These are phyloP conservation scores for Paratilapia polleni DNA, from an alignment of 2,113 vertebrate genomes.

Conservation along the genomic window DNA sequence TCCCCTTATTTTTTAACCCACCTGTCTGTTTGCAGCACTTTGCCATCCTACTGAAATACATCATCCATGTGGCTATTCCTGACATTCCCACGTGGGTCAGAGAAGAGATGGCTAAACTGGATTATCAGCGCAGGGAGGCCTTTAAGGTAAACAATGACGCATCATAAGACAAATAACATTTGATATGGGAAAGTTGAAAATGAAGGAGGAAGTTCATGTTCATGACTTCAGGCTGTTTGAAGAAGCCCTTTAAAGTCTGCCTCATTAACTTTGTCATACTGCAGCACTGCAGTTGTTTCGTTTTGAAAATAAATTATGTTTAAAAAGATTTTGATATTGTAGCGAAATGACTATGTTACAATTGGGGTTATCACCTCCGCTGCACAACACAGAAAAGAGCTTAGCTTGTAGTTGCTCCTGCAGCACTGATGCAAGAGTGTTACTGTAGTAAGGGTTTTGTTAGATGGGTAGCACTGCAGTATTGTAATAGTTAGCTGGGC, in stretches of 20 bases:
- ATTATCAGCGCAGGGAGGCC: conserved; percentile 93
- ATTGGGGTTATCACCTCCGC: neutral
- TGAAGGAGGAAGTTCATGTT: neutral
- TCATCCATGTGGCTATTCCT: conserved; percentile 93
- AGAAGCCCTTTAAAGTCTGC: neutral
- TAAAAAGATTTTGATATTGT: neutral
- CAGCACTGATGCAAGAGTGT: neutral
- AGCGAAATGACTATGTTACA: neutral
- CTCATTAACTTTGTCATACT: neutral
- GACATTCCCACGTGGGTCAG: conserved; percentile 93
- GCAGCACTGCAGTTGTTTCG: neutral
- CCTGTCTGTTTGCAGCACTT: conserved; percentile 84
- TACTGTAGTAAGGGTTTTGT: conserved; percentile 25
- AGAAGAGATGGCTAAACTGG: conserved; percentile 96
- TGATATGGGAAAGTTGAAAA: neutral
- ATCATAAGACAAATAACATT: neutral
- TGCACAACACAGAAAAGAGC: neutral
- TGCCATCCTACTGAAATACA: conserved; percentile 91
- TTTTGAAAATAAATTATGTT: neutral
- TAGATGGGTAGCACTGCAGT: conserved; percentile 19
- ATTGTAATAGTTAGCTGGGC: conserved; percentile 23
- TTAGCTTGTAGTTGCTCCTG: neutral
- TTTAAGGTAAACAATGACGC: conserved; percentile 86
- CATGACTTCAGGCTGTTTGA: neutral
- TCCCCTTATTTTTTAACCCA: neutral